Conservation (phyloP, 2,113 vertebrate genomes). For the Clarias gariepinus region DNA sequence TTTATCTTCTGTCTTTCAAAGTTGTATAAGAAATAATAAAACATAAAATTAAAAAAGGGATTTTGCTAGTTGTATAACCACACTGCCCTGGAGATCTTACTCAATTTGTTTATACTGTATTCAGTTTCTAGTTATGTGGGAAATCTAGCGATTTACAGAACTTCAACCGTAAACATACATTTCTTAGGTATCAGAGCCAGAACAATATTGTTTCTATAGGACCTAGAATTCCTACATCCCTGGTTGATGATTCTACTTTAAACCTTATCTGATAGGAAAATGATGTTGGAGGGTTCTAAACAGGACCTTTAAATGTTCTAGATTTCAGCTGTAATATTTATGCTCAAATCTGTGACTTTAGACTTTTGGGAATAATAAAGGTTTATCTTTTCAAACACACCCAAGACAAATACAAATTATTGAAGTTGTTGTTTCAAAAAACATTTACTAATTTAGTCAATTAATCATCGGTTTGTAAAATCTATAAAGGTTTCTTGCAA, state of each 20-base stretch:
- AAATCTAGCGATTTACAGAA: background rate
- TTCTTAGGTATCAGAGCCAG: background rate
- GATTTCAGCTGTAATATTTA: background rate
- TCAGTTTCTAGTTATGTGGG: background rate
- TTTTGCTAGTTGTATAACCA: background rate
- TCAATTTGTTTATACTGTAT: background rate
- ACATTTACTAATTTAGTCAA: too few species aligned
- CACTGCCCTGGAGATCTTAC: background rate
- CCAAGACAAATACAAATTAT: background rate
- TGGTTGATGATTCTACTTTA: background rate
- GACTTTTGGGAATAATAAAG: background rate
- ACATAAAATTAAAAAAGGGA: background rate
- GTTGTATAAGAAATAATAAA: background rate
- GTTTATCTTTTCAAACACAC: background rate
- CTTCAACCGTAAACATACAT: background rate
- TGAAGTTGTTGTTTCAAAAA: background rate
- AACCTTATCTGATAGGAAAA: background rate
- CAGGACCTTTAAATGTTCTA: background rate
- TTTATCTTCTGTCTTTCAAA: background rate
- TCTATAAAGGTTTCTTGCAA: background rate
- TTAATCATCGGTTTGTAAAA: background rate
- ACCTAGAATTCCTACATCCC: background rate
- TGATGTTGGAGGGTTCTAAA: background rate
- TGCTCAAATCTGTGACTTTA: background rate
- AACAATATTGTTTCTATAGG: background rate